Conservation (phyloP, 2,113 vertebrate species). For the Empidonax alnorum region DNA sequence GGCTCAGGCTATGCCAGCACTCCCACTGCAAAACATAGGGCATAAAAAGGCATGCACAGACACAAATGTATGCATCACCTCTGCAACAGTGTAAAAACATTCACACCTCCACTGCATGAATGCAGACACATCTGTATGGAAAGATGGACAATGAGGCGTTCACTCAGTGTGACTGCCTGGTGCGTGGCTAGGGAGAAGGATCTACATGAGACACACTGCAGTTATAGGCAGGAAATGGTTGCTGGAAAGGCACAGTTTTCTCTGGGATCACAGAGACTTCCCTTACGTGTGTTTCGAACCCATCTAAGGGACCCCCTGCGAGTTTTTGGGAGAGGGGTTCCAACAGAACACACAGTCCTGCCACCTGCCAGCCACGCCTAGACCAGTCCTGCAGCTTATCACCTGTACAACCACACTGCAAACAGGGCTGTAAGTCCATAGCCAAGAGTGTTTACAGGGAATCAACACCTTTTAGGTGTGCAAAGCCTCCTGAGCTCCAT, state of each 20-base stretch:
- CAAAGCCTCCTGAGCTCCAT: neutral
- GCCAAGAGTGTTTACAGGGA: neutral
- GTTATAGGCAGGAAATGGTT: neutral
- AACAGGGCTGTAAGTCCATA: neutral
- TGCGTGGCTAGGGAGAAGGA: neutral
- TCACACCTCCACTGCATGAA: neutral
- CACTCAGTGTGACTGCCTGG: neutral
- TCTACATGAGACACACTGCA: neutral
- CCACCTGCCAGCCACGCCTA: neutral
- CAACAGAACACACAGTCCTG: neutral
- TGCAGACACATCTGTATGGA: neutral
- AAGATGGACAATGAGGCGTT: neutral
- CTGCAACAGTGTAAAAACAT: neutral
- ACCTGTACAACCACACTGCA: neutral
- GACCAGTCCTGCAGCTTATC: neutral
- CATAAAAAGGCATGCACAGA: neutral
- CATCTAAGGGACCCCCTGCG: neutral
- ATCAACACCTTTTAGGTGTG: neutral
- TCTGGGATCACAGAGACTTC: neutral
- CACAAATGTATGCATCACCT: neutral
- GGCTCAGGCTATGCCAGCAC: neutral
- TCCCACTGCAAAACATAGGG: neutral
- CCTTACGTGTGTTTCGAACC: neutral
- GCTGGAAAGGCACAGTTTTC: neutral
- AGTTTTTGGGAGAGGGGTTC: neutral